Evolutionary conservation across 2,888 invertebrate species (phyloP).

Genomic region (Scrobipalpa costella): DNA sequence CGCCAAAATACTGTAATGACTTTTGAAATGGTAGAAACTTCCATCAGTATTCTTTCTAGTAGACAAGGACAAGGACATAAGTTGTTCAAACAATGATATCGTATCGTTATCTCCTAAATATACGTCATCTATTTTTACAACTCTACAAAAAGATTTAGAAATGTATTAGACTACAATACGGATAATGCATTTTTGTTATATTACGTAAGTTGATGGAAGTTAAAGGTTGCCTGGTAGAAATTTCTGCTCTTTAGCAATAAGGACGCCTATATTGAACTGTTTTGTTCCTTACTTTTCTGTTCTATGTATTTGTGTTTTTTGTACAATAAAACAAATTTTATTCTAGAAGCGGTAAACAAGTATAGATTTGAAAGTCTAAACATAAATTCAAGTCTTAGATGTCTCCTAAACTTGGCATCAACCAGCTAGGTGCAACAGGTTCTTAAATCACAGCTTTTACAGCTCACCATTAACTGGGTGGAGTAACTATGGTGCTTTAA

Average conservation of each 20-base stretch:
- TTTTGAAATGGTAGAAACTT: background rate
- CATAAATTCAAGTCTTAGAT: background rate
- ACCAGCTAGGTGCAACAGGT: background rate
- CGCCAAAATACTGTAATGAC: constrained; percentile 20
- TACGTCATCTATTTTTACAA: too few relatives aligned
- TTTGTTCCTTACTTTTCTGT: too few relatives aligned
- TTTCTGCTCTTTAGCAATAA: too few relatives aligned
- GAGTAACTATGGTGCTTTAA: background rate
- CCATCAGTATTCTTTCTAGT: background rate
- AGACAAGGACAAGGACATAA: background rate
- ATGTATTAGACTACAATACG: background rate
- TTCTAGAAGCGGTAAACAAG: background rate
- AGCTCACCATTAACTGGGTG: background rate
- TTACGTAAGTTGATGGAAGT: too few relatives aligned
- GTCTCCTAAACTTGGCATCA: background rate
- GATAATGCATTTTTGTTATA: background rate
- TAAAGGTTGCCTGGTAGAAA: too few relatives aligned
- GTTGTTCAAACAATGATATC: too few relatives aligned
- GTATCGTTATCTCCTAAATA: too few relatives aligned
- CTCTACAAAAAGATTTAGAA: too few relatives aligned
- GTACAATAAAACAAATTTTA: background rate
- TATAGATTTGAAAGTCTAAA: background rate
- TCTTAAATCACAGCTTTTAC: constrained; percentile 8
- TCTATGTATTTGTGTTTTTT: too few relatives aligned
- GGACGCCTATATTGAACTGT: too few relatives aligned